These are phyloP conservation scores for Hippocampus abdominalis DNA, from an alignment of 2,113 vertebrate species.

Conservation along the genomic window DNA sequence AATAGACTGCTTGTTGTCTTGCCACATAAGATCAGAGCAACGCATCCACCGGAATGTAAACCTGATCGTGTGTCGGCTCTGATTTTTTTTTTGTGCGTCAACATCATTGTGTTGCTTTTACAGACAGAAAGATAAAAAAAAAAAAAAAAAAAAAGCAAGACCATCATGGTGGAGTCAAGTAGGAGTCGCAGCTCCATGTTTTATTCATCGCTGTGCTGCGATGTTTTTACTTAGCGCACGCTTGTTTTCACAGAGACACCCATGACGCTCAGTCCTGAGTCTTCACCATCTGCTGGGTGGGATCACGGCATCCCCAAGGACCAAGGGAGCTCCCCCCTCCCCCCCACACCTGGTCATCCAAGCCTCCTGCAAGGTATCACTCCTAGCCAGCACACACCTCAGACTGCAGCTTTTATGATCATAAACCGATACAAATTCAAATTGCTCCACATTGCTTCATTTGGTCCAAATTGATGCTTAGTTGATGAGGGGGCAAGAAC, in stretches of 20 bases:
- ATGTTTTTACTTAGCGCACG: conserved; percentile 34
- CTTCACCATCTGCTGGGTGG: conserved; percentile 45
- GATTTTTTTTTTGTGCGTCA: conserved; percentile 21
- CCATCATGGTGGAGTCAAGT: conserved; percentile 44
- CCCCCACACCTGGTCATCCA: not conserved
- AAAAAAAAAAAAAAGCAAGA: not conserved
- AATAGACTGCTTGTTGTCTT: conserved; percentile 15
- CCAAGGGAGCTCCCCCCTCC: not conserved
- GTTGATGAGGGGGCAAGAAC: not conserved
- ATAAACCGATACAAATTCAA: not conserved
- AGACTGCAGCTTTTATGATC: not conserved
- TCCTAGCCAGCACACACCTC: not conserved
- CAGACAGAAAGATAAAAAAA: conserved; percentile 7
- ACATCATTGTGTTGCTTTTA: conserved; percentile 17
- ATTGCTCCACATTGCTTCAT: not conserved
- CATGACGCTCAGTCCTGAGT: conserved; percentile 29
- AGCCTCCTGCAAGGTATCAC: conserved; percentile 40
- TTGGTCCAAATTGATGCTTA: not conserved
- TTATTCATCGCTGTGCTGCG: conserved; percentile 57
- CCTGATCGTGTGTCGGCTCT: conserved; percentile 10
- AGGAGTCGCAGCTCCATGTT: conserved; percentile 62
- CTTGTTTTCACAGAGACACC: conserved; percentile 30
- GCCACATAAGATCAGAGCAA: conserved; percentile 25
- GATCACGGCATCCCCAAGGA: conserved; percentile 43
- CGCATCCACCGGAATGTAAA: conserved; percentile 23